A percentile compares a stretch with the other conserved stretches of the same genome.
phyloP scores from a whole-genome alignment of 1,140 invertebrate species.

The Maconellicoccus hirsutus region DNA sequence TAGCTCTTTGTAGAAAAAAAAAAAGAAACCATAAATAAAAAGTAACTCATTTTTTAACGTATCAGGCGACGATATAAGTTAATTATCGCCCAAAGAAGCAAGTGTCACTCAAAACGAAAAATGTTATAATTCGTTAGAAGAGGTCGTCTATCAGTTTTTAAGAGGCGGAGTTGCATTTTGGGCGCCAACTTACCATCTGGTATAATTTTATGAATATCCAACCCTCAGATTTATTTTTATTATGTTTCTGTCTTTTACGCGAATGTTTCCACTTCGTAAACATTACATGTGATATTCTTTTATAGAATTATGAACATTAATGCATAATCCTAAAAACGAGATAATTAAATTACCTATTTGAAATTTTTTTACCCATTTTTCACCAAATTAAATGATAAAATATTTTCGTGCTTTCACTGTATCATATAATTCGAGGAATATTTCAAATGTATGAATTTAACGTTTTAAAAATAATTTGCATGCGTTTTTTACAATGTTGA shows the following conservation, averaged over 20 bases:
- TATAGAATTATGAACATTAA: not conserved
- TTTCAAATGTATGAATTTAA: too few relatives aligned
- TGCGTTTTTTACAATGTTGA: not conserved
- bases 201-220: constrained; percentile 14
- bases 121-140: constrained; percentile 18
- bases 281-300: constrained; percentile 3
- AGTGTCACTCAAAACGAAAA: constrained; percentile 17
- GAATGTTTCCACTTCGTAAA: constrained; percentile 20
- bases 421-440: not conserved
- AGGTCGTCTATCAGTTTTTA: constrained; percentile 20
- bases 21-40: constrained; percentile 5
- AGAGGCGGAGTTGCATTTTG: constrained; percentile 21
- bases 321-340: not conserved
- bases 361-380: not conserved
- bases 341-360: constrained; percentile 12
- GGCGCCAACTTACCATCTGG: constrained; percentile 20
- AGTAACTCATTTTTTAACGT: not conserved
- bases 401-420: not conserved
- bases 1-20: not conserved
- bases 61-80: constrained; percentile 15
- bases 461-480: too few relatives aligned
- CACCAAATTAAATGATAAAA: not conserved
- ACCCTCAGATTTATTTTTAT: constrained; percentile 20
- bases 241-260: constrained; percentile 21
- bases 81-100: constrained; percentile 2